Base-by-base conservation (phyloP, 1,140 invertebrate species). In the Halesus radiatus region DNA sequence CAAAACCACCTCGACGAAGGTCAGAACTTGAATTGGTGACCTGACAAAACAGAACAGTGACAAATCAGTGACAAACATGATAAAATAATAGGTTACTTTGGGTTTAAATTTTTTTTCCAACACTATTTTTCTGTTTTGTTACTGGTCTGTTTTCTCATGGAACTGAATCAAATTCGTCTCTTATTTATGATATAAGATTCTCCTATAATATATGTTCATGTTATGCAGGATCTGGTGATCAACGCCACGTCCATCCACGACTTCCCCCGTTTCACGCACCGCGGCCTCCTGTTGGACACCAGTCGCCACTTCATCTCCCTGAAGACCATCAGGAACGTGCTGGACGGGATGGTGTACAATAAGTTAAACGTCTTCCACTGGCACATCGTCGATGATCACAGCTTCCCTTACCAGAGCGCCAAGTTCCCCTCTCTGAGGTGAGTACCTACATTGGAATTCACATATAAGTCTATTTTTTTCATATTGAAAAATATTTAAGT, bases 331-430 rank as follows among this genome's bases (percentile, higher is more conserved):
- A 84, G 92, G 15, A 85, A 91, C 32, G 94, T 92, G 1, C 84
- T 98, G 45, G 95, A 95, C 79, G 93, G 94, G 0, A 96, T 98
- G 96, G 91, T 94, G 2, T 94, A 94, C 82, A 97, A 96, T 86
- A 98, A 98, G 88, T 88, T 97, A 76, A 98, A 98, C 87, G 96
- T 98, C 0, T 94, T 98, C 78, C 97, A 98, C 86, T 98, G 97
- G 97, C 97, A 98, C 86, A 95, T 98, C 23, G 94, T 96, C 0
- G 97, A 98, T 86, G 96, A 98, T 86, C 94, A 96, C 81, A 95
- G 95, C 82, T 98, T 98, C 87, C 96, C 97, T 0, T 98, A 95
- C 86, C 89, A 94, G 75, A 97, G 96, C 84, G 86, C 85, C 68
- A 89, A 84, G 52, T 98, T 94, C 89, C 97, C 97, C 1, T 88